These are phyloP conservation scores for Hybognathus amarus DNA, from an alignment of 2,797 vertebrate genomes.

Conservation along the genomic window DNA sequence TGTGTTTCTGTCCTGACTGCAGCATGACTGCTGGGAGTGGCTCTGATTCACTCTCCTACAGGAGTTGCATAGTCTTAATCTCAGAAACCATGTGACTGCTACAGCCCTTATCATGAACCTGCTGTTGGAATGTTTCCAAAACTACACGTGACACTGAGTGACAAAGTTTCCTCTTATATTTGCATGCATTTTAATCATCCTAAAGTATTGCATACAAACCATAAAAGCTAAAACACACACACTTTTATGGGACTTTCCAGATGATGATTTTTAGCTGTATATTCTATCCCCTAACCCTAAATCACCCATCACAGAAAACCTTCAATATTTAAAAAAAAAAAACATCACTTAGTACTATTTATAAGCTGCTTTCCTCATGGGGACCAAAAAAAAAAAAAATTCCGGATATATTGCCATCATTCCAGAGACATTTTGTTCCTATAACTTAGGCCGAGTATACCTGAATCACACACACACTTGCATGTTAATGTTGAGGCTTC, in stretches of 20 bases:
- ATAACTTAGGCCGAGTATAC: background rate
- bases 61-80: slow-evolving; percentile 47
- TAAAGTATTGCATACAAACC: background rate
- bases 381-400: background rate
- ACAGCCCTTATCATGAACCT: slow-evolving; percentile 23
- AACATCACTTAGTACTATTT: no score
- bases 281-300: no score
- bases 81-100: slow-evolving; percentile 58
- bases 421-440: background rate
- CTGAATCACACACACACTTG: background rate
- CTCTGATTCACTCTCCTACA: slow-evolving; percentile 61
- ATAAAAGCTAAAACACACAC: background rate
- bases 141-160: slow-evolving; percentile 25
- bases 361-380: no score
- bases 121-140: slow-evolving; percentile 46
- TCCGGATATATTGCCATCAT: background rate
- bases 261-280: no score
- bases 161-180: slow-evolving; percentile 22
- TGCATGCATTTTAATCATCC: slow-evolving; percentile 15
- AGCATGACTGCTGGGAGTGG: slow-evolving; percentile 66
- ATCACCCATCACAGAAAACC: no score
- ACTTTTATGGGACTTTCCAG: background rate
- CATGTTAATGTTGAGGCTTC: background rate
- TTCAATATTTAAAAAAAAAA: no score
- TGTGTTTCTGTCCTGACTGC: background rate